phyloP scores from a whole-genome alignment of 2,113 vertebrate species.

The Nycticorax nycticorax region DNA sequence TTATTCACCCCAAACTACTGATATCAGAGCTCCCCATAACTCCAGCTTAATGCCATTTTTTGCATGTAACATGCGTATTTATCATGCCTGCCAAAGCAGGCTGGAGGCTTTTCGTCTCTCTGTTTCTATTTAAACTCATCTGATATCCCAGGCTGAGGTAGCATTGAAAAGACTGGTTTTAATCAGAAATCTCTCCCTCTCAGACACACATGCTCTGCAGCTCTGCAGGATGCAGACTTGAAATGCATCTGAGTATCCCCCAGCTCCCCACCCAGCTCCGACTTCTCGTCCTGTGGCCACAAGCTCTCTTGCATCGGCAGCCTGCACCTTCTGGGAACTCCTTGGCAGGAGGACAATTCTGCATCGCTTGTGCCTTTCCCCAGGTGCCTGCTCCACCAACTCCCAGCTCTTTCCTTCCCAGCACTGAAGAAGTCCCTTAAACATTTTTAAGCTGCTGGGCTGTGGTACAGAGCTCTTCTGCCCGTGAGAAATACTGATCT shows the following conservation, averaged over 20 bases:
- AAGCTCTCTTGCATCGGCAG: fast-evolving
- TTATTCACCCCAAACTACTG: not conserved
- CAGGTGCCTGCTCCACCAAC: fast-evolving
- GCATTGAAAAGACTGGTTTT: not conserved
- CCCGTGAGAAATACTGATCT: fast-evolving
- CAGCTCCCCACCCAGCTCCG: not conserved
- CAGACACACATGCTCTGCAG: not conserved
- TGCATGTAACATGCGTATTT: not conserved
- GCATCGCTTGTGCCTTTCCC: not conserved
- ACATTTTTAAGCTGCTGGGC: not conserved
- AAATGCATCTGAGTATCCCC: not conserved
- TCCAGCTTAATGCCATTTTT: not conserved
- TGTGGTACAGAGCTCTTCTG: not conserved
- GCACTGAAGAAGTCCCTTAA: not conserved
- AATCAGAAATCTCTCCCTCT: not conserved
- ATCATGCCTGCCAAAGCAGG: not conserved
- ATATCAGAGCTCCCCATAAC: not conserved
- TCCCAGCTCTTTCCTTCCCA: not conserved
- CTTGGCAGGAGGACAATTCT: not conserved
- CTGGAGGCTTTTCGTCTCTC: not conserved
- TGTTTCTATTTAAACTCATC: not conserved
- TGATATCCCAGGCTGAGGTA: not conserved
- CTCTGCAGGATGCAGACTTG: not conserved
- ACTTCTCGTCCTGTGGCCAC: fast-evolving
- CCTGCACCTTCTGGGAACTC: not conserved